phyloP scores from a whole-genome alignment of 2,797 vertebrate species.

The Sciurus carolinensis region DNA sequence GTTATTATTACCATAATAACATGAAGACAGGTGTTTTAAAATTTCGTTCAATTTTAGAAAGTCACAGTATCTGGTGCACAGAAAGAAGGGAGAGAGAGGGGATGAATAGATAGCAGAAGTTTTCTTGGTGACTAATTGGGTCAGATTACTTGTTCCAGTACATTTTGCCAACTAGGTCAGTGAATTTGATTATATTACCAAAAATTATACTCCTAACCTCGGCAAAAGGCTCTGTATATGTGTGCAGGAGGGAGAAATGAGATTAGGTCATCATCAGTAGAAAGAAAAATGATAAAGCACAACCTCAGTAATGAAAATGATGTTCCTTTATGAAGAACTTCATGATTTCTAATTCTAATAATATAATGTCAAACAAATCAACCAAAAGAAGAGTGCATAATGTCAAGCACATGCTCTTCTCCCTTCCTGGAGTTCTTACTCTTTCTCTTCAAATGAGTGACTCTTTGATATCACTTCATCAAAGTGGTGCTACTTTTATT shows the following conservation, averaged over 20 bases:
- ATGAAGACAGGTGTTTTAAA: conserved; percentile 22
- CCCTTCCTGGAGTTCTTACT: conserved; percentile 16
- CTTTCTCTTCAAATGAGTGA: background rate
- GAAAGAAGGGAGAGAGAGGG: background rate
- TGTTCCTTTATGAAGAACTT: background rate
- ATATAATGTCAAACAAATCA: conserved; percentile 10
- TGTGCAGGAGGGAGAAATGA: background rate
- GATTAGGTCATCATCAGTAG: background rate
- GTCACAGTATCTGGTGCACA: background rate
- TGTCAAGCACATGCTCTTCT: background rate
- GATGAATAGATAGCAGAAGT: background rate
- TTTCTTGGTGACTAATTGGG: background rate
- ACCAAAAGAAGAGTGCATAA: conserved; percentile 6
- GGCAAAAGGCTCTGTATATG: background rate
- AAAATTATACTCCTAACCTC: background rate
- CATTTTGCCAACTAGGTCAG: background rate
- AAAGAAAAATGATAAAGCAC: conserved; percentile 7
- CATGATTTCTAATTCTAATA: background rate
- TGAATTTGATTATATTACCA: background rate
- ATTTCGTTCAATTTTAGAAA: background rate
- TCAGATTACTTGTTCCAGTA: background rate
- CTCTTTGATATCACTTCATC: conserved; percentile 42
- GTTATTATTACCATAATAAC: conserved; percentile 22
- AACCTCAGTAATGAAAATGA: conserved; percentile 27
- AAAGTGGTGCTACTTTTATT: conserved; percentile 55